Evolutionary conservation across 2,888 invertebrate species (phyloP).

Genomic region (Myopa testacea): DNA sequence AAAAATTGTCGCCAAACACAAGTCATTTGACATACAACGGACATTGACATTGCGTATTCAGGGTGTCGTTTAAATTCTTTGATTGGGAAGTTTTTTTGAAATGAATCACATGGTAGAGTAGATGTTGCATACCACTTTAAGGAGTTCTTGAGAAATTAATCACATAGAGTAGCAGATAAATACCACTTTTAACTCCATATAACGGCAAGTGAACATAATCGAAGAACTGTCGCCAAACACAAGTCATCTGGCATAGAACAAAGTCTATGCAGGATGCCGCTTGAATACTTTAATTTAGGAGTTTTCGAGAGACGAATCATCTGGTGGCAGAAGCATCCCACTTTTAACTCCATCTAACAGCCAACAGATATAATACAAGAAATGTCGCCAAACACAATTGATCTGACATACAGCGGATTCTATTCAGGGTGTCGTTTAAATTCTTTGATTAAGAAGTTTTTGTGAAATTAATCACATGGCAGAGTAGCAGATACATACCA

Average conservation of each 20-base stretch:
- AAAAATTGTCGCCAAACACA: conserved; percentile 37
- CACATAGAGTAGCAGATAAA: not conserved
- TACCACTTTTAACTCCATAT: conserved; percentile 43
- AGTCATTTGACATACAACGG: conserved; percentile 48
- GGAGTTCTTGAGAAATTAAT: no score
- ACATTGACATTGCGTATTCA: conserved; percentile 47
- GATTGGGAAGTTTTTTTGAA: conserved; percentile 29
- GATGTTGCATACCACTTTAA: conserved; percentile 29
- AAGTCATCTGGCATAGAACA: conserved; percentile 52
- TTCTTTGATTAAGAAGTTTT: no score
- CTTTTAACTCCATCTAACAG: conserved; percentile 44
- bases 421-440: conserved; percentile 30
- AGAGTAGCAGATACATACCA: no score
- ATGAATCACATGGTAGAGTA: not conserved
- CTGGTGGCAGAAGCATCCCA: conserved; percentile 45
- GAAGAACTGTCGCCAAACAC: not conserved
- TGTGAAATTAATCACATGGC: no score
- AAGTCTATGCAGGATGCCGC: conserved; percentile 44
- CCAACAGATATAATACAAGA: conserved; percentile 19
- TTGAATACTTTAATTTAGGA: conserved; percentile 35
- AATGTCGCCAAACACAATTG: conserved; percentile 33
- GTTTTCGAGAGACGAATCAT: conserved; percentile 47
- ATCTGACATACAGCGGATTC: conserved; percentile 46
- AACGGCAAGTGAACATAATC: not conserved
- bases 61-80: no score